A percentile compares a stretch with the other conserved stretches of the same genome.
Conservation (phyloP, 2,888 invertebrate species). For the Pseudococcus jackbeardsleyi region DNA sequence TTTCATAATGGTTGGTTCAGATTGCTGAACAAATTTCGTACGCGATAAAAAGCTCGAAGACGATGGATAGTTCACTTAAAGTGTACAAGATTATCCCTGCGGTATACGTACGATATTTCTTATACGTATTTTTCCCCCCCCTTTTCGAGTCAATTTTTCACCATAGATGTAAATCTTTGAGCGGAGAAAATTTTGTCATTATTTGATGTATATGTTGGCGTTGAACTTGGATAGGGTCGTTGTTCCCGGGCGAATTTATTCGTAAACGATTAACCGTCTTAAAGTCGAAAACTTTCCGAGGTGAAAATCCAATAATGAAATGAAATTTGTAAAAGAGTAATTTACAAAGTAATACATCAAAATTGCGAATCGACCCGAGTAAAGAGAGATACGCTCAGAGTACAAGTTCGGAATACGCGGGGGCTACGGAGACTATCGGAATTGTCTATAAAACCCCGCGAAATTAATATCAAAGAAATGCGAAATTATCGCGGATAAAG, state of each 20-base stretch:
- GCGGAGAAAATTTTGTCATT: constrained; percentile 2
- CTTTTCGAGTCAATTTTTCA: too few species aligned
- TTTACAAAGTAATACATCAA: constrained; percentile 32
- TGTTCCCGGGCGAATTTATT: constrained; percentile 21
- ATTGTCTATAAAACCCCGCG: background rate
- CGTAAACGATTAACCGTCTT: constrained; percentile 24
- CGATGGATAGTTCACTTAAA: background rate
- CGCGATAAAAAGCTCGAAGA: background rate
- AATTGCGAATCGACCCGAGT: constrained; percentile 26
- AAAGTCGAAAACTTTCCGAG: constrained; percentile 5
- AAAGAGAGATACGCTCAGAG: background rate
- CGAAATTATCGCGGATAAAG: background rate
- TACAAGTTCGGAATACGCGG: background rate
- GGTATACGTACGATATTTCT: background rate
- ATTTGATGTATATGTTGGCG: constrained; percentile 27
- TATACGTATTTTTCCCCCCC: background rate
- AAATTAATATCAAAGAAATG: constrained; percentile 23
- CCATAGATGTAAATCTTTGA: too few species aligned
- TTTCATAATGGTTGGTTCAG: background rate
- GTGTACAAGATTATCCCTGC: background rate
- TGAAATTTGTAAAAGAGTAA: constrained; percentile 28
- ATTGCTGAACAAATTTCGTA: background rate
- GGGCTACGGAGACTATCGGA: background rate
- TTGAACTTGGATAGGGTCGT: constrained; percentile 11
- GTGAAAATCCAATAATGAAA: constrained; percentile 32